Conservation (phyloP, 2,113 vertebrate genomes). For the Glaucomys volans region DNA sequence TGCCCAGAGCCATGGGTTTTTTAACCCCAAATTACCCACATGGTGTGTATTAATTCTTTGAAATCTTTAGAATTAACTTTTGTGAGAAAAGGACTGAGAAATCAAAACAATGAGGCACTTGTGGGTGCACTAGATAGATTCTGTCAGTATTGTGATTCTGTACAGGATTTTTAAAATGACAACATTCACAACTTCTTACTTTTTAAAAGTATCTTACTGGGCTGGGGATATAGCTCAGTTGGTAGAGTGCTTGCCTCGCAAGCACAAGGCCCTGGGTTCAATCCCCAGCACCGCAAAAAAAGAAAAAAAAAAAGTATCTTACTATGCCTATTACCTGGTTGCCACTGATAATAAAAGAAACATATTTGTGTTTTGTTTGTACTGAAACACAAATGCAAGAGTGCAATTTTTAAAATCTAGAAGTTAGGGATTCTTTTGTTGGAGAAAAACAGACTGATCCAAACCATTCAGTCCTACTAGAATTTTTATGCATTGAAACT, state of each 20-base stretch:
- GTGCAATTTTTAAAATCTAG: conserved; percentile 63
- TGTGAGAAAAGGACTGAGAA: conserved; percentile 55
- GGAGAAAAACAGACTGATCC: conserved; percentile 66
- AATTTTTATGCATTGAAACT: conserved; percentile 34
- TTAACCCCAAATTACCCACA: conserved; percentile 53
- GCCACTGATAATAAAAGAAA: conserved; percentile 59
- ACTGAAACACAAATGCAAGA: conserved; percentile 58
- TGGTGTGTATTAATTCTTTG: neutral
- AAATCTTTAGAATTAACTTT: conserved; percentile 18
- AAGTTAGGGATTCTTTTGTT: conserved; percentile 74
- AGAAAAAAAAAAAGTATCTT: conserved; percentile 64
- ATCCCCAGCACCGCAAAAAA: no score
- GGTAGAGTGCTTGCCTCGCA: no score
- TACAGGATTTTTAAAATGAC: conserved; percentile 51
- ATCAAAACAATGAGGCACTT: conserved; percentile 5
- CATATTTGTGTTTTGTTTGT: conserved; percentile 67
- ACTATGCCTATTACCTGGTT: conserved; percentile 53
- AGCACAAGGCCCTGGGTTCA: no score
- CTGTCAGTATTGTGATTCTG: conserved; percentile 72
- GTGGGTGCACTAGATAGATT: neutral
- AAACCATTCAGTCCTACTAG: conserved; percentile 1
- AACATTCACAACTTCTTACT: conserved; percentile 52
- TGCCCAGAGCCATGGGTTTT: conserved; percentile 78
- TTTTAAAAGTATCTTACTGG: conserved; percentile 62
- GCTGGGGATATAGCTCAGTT: no score